Evolutionary conservation across 2,113 vertebrate genomes (phyloP), one percentile per base, ranked within the genome.

Genomic region (Zootoca vivipara): DNA sequence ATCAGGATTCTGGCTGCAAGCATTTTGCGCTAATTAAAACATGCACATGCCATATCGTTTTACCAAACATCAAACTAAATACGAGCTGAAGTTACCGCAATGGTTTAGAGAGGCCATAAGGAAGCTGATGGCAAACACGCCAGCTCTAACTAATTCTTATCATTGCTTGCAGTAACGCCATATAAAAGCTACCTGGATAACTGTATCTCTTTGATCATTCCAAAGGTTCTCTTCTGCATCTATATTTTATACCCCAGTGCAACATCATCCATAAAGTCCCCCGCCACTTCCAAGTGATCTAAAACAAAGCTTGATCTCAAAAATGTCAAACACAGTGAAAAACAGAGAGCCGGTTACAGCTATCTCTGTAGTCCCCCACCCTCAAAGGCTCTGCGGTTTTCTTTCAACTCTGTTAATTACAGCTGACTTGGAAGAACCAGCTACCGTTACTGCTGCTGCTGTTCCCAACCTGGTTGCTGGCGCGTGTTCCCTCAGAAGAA

Each of bases 391-490:
- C 73, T 89, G 87, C 58, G 62, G 67, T 78, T 85, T 52, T 88
- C 94, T 90, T 91, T 91, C 85, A 93, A 86, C 80, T 91, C 89
- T 65, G 74, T 92, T 92, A 93, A 92, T 85, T 82, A 92, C 91
- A 92, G 62, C 77, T 92, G 90, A 89, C 90, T 94, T 91, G 92
- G 87, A 94, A 85, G 78, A 89, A 74, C 83, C 91, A 80, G 82
- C 38, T 72, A 84, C 80, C 85, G 93, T 33, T 80, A 38, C 75
- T 69, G 77, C 24, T 83, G 70, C 30, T 82, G 77, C 85, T 89
- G 82, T 85, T 94, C 85, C 91, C 72, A 83, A 52, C 85, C 73
- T 67, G 87, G 69, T 10, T 62, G 88, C 38, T 70, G 82, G n/a
- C 9, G 3, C n/a, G n/a, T 82, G 82, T 87, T 83, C 79, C 82